A percentile compares a stretch with the other conserved stretches of the same genome.
These are phyloP conservation scores for Xiphophorus couchianus DNA, from an alignment of 2,113 vertebrate species.

Conservation along the genomic window DNA sequence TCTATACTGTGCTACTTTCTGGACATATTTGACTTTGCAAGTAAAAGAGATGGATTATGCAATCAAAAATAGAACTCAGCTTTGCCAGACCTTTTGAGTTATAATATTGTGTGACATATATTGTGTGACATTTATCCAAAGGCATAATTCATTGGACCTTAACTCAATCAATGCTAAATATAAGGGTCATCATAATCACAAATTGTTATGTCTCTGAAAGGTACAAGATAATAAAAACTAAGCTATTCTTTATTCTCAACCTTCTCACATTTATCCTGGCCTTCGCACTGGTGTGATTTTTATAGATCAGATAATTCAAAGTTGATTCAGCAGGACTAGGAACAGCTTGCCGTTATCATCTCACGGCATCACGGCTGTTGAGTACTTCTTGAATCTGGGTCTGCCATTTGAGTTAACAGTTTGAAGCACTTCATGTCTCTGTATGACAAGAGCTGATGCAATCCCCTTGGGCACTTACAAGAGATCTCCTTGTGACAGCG, in stretches of 20 bases:
- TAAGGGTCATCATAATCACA: background rate
- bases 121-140: background rate
- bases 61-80: background rate
- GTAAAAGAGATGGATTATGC: background rate
- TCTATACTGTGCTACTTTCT: background rate
- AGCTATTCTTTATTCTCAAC: background rate
- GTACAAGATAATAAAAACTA: background rate
- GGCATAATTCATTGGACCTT: background rate
- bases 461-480: constrained; percentile 68
- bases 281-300: background rate
- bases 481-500: constrained; percentile 71
- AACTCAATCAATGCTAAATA: background rate
- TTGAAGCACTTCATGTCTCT: constrained; percentile 74
- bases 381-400: constrained; percentile 55
- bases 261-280: background rate
- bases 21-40: background rate
- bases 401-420: constrained; percentile 69
- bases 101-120: background rate
- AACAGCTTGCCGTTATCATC: constrained; percentile 58
- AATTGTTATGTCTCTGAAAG: background rate
- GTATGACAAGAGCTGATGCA: constrained; percentile 74
- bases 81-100: background rate
- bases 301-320: constrained; percentile 26
- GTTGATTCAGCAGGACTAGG: constrained; percentile 46
- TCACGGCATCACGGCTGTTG: constrained; percentile 21